phyloP scores from a whole-genome alignment of 2,113 vertebrate species.

The Maccullochella peelii region DNA sequence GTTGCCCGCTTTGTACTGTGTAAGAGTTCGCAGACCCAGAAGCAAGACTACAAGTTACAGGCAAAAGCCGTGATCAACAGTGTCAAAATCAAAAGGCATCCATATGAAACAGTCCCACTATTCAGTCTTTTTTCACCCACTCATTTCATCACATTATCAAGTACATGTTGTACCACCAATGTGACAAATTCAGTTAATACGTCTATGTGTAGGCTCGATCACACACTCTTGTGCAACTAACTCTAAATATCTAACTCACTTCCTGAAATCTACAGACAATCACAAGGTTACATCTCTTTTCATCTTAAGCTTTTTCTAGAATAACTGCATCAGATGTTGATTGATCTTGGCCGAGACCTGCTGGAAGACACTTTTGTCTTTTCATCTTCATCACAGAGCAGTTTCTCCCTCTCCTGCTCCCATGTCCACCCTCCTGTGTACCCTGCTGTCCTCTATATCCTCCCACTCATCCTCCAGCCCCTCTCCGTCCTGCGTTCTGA shows the following conservation, averaged over 20 bases:
- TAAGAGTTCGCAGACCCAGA: conserved; percentile 29
- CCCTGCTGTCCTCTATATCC: conserved; percentile 71
- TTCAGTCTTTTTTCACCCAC: not conserved
- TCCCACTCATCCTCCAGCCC: conserved; percentile 75
- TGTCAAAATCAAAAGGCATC: conserved; percentile 62
- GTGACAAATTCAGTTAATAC: conserved; percentile 28
- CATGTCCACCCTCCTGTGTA: conserved; percentile 82
- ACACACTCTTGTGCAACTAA: conserved; percentile 45
- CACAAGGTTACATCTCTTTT: conserved; percentile 48
- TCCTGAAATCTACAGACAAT: conserved; percentile 63
- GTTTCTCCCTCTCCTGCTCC: conserved; percentile 80
- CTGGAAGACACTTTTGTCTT: conserved; percentile 55
- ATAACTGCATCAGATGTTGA: conserved; percentile 27
- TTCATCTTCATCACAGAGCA: conserved; percentile 67
- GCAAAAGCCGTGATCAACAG: conserved; percentile 59
- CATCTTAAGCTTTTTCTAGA: conserved; percentile 29
- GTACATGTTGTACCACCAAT: conserved; percentile 24
- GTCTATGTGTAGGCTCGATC: conserved; percentile 26
- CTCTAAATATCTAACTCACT: conserved; percentile 44
- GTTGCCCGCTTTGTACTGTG: conserved; percentile 29
- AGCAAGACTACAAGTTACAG: conserved; percentile 57
- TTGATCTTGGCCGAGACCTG: conserved; percentile 24
- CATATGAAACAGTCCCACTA: conserved; percentile 26
- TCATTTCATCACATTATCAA: conserved; percentile 30
- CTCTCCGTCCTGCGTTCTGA: conserved; percentile 54